A percentile compares a stretch with the other conserved stretches of the same genome.
Evolutionary conservation across 2,797 vertebrate genomes (phyloP).

Genomic region (Meriones psammophilus): DNA sequence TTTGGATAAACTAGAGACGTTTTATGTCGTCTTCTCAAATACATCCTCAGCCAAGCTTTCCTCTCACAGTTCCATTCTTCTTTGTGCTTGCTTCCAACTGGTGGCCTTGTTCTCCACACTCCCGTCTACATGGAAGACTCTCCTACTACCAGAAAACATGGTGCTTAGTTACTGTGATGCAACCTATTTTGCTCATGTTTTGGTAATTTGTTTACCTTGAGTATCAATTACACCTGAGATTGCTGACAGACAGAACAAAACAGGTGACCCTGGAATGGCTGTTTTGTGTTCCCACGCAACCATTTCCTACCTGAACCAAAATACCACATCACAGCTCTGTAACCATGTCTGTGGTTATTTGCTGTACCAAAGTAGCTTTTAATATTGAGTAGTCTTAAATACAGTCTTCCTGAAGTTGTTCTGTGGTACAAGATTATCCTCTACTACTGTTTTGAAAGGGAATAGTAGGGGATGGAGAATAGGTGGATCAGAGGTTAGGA

Average conservation of each 20-base stretch:
- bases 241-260: neutral
- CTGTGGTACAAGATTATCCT: neutral
- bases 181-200: neutral
- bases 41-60: neutral
- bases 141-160: neutral
- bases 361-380: neutral
- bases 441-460: neutral
- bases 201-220: neutral
- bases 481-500: neutral
- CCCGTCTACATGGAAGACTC: neutral
- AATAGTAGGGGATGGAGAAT: neutral
- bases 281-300: neutral
- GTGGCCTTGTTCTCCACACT: neutral
- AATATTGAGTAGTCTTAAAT: slow-evolving; percentile 52
- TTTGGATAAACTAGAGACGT: neutral
- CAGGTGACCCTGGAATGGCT: neutral
- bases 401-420: slow-evolving; percentile 20
- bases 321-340: neutral
- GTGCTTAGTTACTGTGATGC: neutral
- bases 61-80: neutral
- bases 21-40: neutral
- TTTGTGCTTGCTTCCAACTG: neutral
- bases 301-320: slow-evolving; percentile 30
- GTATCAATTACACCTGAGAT: neutral
- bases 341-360: neutral